Conservation (phyloP, 2,113 vertebrate genomes). For the Charadrius vociferus region DNA sequence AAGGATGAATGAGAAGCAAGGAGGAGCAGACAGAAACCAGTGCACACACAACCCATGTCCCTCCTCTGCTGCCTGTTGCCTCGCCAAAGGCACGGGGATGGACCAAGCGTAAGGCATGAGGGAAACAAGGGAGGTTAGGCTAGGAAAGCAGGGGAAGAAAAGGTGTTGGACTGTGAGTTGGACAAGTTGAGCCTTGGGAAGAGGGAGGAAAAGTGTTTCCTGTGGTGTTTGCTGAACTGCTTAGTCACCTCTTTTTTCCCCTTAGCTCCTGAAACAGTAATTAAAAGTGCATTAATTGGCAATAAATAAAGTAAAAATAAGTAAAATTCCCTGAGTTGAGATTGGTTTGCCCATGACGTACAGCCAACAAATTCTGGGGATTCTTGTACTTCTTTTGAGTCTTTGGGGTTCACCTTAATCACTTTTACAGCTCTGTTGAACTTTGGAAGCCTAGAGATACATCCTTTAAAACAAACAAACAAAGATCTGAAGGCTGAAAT, state of each 20-base stretch:
- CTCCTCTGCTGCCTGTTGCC: neutral
- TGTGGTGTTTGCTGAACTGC: neutral
- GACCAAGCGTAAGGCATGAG: neutral
- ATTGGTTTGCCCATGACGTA: fast-evolving
- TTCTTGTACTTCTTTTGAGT: neutral
- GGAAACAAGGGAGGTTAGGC: neutral
- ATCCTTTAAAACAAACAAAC: neutral
- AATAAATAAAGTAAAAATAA: neutral
- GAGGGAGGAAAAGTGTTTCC: neutral
- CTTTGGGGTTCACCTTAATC: neutral
- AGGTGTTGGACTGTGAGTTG: neutral
- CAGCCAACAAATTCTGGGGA: neutral
- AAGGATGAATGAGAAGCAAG: neutral
- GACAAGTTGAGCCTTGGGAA: neutral
- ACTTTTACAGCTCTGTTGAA: neutral
- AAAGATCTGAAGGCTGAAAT: neutral
- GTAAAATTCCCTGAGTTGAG: neutral
- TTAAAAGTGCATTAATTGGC: neutral
- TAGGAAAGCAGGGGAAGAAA: fast-evolving
- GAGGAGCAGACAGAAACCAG: neutral
- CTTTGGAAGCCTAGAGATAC: neutral
- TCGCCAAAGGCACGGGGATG: fast-evolving
- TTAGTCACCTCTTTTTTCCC: neutral
- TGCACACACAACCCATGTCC: fast-evolving
- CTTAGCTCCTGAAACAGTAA: neutral